A percentile compares a stretch with the other conserved stretches of the same genome.
Conservation (phyloP, 37 sponge, comb jelly and placozoan species). For the Aplysina aerophoba region DNA sequence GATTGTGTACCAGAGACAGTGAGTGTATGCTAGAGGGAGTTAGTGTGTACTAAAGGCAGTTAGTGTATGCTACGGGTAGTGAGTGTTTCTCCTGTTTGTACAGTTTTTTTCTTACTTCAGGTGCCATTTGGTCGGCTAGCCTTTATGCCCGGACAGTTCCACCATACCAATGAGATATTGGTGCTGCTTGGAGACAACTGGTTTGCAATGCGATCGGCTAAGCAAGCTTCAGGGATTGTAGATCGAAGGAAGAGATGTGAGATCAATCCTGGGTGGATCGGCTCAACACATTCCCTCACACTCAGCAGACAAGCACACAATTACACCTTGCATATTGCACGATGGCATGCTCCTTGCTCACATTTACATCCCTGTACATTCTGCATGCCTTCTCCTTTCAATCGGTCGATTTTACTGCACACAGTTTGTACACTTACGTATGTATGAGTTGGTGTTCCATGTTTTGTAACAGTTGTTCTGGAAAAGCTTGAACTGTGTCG, state of each 20-base stretch:
- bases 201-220: slow-evolving; percentile 82
- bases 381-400: no score
- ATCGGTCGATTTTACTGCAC: no score
- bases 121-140: slow-evolving; percentile 86
- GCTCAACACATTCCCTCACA: neutral
- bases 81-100: neutral
- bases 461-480: slow-evolving; percentile 48
- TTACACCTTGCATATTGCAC: neutral
- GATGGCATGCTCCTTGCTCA: neutral
- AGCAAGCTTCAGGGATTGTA: slow-evolving; percentile 74
- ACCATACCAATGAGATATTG: slow-evolving; percentile 89
- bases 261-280: neutral
- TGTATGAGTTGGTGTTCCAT: neutral
- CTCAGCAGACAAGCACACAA: no score
- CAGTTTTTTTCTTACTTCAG: slow-evolving; percentile 23
- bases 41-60: no score
- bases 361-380: no score
- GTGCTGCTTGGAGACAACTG: slow-evolving; percentile 94
- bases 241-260: slow-evolving; percentile 71
- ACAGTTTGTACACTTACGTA: no score
- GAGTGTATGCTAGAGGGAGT: no score
- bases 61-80: neutral
- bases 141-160: slow-evolving; percentile 85
- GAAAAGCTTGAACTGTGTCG: slow-evolving; percentile 49
- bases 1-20: no score